Evolutionary conservation across 2,113 vertebrate genomes (phyloP), one percentile per base, ranked within the genome.

Genomic region (Phalacrocorax brasilianus): DNA sequence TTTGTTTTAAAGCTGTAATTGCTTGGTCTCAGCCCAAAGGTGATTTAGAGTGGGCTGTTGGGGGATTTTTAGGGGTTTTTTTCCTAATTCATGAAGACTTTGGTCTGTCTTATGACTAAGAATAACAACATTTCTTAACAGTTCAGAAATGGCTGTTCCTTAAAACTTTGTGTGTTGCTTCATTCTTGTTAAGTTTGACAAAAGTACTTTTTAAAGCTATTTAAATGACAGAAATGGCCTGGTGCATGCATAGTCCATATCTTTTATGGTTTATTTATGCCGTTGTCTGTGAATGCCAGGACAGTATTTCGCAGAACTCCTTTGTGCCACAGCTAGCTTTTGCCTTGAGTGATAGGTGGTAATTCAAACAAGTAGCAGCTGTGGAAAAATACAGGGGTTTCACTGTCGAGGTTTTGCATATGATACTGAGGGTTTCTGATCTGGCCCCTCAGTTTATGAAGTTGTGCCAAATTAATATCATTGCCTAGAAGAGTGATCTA

Each of bases 1-100:
- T 91, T 93, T 89, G 74, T 96, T 94, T 90, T 87, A 74, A 75
- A 86, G 88, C 61, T 93, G 56, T 61, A 91, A 89, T 96, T 84
- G 79, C 73, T 96, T 91, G 79, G 68, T 72, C 45, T 76, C 56
- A 87, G 77, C 83, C 94, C 92, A 95, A 30, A 93, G 81, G 86
- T 93, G 92, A 89, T 87, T 81, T 49, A 21, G 62, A 91, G 50
- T 75, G 73, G 89, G 62, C 67, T 70, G 62, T 66, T 79, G 62
- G 87, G 86, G 79, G 76, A 74, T 85, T 96, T 97, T 91, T 61
- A 89, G 58, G 8, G 5, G 14, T 47, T 14, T 1, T 1, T 61
- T 42, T 79, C 58, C n/a, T 8, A 63, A 77, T 93, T 91, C 9
- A 24, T n/a, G 13, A 84, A 49, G 61, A 33, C 33, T 94, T 87